Base-by-base conservation (phyloP, 2,797 vertebrate genomes). In the Falco biarmicus region DNA sequence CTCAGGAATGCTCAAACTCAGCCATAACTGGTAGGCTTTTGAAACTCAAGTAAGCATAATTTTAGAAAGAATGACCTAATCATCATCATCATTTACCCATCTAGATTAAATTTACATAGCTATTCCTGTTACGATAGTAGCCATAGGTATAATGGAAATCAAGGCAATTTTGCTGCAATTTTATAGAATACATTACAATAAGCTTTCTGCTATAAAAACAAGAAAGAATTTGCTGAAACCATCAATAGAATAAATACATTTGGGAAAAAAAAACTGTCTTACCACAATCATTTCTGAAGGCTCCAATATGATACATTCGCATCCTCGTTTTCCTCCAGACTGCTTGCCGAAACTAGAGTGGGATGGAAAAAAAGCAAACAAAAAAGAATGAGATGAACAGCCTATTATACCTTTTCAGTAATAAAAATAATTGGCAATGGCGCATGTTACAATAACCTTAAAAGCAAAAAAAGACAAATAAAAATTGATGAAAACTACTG, bases 281-380 rank as follows among this genome's bases (percentile, higher is more conserved):
- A 99, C 99, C 99, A 99, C 99, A 97, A 99, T 99, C 99, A 99
- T 99, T 98, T 99, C 99, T 97, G 99, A 99, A 93, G 99, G 99
- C 97, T 99, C 99, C 98, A 99, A 97, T 93, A 99, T 99, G 98
- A 99, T 99, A 98, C 99, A 99, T 98, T 99, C 99, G 96, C 99
- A 99, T 98, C 99, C 99, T 98, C 99, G 98, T 97, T 99, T 98
- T 95, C 99, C 99, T 96, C 99, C 99, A 97, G 99, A 98, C 98
- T 99, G 99, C 98, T 98, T 99, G 97, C 99, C 99, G 98, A 99
- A 99, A 98, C 99, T 99, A 98, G 61, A 92, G 83, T 63, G 69
- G 66, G 69, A 74, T 25, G 82, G 95, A 88, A 98, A 93, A 97
- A 86, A 96, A 50, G 57, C 39, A 96, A 92, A 96, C 1, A 3